A percentile compares a stretch with the other conserved stretches of the same genome.
phyloP scores from a whole-genome alignment of 2,113 vertebrate genomes.

The Cinclus cinclus region DNA sequence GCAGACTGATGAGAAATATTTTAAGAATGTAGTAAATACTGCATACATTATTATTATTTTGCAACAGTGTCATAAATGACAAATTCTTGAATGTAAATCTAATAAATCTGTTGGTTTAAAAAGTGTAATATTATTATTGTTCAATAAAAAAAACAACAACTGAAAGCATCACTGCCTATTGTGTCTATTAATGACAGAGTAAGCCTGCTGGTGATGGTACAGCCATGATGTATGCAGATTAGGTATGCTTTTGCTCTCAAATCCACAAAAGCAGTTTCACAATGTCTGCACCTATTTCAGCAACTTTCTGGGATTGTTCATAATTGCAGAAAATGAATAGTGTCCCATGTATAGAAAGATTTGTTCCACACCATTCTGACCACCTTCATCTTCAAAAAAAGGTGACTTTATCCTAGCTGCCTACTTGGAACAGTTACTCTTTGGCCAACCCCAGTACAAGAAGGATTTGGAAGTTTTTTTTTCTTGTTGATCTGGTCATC shows the following conservation, averaged over 20 bases:
- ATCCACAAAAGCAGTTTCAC: not conserved
- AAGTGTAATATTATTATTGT: conserved; percentile 58
- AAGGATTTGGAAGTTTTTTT: not conserved
- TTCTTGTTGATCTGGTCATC: not conserved
- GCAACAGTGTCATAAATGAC: conserved; percentile 37
- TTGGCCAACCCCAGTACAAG: not conserved
- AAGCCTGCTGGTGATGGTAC: not conserved
- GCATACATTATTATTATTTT: conserved; percentile 53
- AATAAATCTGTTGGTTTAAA: conserved; percentile 50
- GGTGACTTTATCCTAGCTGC: not conserved
- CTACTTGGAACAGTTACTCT: not conserved
- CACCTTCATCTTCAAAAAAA: not conserved
- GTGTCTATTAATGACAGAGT: not conserved
- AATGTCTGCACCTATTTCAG: not conserved
- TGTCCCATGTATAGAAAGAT: not conserved
- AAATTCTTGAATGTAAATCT: conserved; percentile 63
- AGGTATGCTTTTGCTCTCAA: not conserved
- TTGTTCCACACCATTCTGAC: not conserved
- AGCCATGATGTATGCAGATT: not conserved
- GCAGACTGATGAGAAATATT: conserved; percentile 50
- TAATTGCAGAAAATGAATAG: not conserved
- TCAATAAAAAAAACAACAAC: conserved; percentile 69
- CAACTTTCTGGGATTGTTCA: not conserved
- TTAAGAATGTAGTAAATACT: conserved; percentile 63
- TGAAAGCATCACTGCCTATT: not conserved